Conservation (phyloP, 2,888 invertebrate species). For the Steinernema scapterisci region DNA sequence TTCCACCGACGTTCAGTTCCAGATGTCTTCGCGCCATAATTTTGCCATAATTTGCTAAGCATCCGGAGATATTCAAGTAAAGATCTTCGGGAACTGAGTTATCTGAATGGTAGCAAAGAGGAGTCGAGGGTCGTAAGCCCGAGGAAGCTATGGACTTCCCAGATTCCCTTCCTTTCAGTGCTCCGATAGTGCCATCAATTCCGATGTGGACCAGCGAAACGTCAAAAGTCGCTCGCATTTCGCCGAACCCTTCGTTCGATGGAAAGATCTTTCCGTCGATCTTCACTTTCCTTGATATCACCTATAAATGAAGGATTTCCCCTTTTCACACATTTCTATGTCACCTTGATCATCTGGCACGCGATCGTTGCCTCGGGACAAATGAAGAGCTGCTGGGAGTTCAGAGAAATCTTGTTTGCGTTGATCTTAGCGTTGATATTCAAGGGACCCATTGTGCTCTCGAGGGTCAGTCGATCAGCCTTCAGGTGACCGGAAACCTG, state of each 20-base stretch:
- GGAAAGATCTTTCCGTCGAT: slow-evolving; percentile 52
- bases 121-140: neutral
- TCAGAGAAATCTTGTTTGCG: slow-evolving; percentile 34
- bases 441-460: slow-evolving; percentile 52
- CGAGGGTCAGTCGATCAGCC: slow-evolving; percentile 47
- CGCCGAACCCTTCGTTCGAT: slow-evolving; percentile 26
- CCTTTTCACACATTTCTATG: neutral
- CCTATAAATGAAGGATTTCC: slow-evolving; percentile 10
- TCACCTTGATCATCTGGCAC: slow-evolving; percentile 41
- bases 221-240: slow-evolving; percentile 39
- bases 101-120: neutral
- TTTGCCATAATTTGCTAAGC: slow-evolving; percentile 52
- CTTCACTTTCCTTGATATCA: slow-evolving; percentile 37
- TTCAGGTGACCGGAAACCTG: slow-evolving; percentile 50
- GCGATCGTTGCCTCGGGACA: slow-evolving; percentile 49
- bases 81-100: slow-evolving; percentile 42
- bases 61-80: slow-evolving; percentile 41
- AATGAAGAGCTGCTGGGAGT: slow-evolving; percentile 50
- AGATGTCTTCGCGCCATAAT: slow-evolving; percentile 45
- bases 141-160: neutral
- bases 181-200: slow-evolving; percentile 50
- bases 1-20: slow-evolving; percentile 43
- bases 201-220: slow-evolving; percentile 50
- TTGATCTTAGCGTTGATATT: slow-evolving; percentile 47
- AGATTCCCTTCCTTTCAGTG: neutral